These are phyloP conservation scores for Drosophila macrothrix DNA, from an alignment of 2,888 invertebrate species.

Conservation along the genomic window DNA sequence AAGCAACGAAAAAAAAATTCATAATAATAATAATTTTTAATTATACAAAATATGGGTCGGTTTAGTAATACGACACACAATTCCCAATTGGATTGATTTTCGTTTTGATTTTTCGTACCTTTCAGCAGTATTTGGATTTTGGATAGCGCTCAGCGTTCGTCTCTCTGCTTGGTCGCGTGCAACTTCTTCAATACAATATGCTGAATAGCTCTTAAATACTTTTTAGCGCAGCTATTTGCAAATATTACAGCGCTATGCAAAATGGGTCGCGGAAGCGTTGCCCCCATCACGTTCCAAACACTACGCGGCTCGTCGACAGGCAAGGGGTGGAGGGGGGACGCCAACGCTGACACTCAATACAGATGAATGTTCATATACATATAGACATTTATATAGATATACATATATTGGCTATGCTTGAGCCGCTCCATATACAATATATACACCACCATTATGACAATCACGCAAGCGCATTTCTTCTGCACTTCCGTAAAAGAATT, in stretches of 20 bases:
- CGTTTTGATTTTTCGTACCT: constrained; percentile 53
- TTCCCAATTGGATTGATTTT: constrained; percentile 13
- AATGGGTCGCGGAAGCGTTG: constrained; percentile 78
- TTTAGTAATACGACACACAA: constrained; percentile 24
- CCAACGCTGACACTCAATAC: constrained; percentile 22
- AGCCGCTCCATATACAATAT: not conserved
- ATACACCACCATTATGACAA: constrained; percentile 19
- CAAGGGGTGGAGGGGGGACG: constrained; percentile 19
- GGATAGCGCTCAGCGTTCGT: constrained; percentile 36
- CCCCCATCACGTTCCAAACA: constrained; percentile 72
- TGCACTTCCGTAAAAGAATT: constrained; percentile 67
- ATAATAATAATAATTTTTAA: not conserved
- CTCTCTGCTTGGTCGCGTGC: constrained; percentile 68
- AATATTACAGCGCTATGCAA: constrained; percentile 42
- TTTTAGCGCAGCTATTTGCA: constrained; percentile 59
- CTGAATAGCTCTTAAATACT: constrained; percentile 80
- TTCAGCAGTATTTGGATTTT: constrained; percentile 62
- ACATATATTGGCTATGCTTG: not conserved
- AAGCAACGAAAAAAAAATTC: not conserved
- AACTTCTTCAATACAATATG: constrained; percentile 72
- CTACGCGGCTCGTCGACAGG: constrained; percentile 13
- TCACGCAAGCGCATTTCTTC: constrained; percentile 15
- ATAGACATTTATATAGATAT: not conserved
- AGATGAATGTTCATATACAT: not conserved
- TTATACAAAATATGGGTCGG: constrained; percentile 30